A percentile compares a stretch with the other conserved stretches of the same genome.
Evolutionary conservation across 2,888 invertebrate genomes (phyloP).

Genomic region (Lycophotia porphyrea): DNA sequence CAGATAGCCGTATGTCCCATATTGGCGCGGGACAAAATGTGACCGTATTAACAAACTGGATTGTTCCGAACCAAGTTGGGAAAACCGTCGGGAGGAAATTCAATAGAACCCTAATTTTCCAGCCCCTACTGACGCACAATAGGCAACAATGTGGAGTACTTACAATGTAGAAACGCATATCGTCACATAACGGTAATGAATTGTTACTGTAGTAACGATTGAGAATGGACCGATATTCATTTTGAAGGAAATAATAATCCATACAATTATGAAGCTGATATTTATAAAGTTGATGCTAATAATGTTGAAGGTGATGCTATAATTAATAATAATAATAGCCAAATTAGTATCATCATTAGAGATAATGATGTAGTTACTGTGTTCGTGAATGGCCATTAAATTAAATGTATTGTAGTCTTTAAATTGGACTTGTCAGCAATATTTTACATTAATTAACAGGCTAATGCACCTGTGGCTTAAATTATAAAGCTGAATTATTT

Average conservation of each 20-base stretch:
- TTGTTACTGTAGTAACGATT: constrained; percentile 14
- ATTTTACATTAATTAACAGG: constrained; percentile 19
- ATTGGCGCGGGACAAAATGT: constrained; percentile 66
- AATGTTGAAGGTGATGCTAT: constrained; percentile 4
- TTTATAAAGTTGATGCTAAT: constrained; percentile 21
- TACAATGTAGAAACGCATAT: constrained; percentile 40
- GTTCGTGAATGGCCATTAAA: constrained; percentile 28
- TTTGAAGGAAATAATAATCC: background rate
- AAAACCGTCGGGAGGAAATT: constrained; percentile 71
- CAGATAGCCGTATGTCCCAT: constrained; percentile 55
- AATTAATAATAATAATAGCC: constrained; percentile 27
- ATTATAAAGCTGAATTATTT: background rate
- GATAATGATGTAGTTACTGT: constrained; percentile 35
- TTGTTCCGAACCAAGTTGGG: constrained; percentile 73
- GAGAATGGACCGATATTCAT: background rate
- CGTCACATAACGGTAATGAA: constrained; percentile 19
- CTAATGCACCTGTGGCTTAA: background rate
- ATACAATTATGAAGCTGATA: constrained; percentile 11
- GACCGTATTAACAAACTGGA: constrained; percentile 77
- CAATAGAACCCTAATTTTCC: constrained; percentile 78
- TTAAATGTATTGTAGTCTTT: constrained; percentile 17
- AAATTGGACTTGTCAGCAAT: constrained; percentile 23
- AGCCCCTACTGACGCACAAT: constrained; percentile 68
- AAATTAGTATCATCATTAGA: constrained; percentile 41
- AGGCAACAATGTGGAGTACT: constrained; percentile 55